Base-by-base conservation (phyloP, 2,888 invertebrate genomes). In the Phaonia tiefii region DNA sequence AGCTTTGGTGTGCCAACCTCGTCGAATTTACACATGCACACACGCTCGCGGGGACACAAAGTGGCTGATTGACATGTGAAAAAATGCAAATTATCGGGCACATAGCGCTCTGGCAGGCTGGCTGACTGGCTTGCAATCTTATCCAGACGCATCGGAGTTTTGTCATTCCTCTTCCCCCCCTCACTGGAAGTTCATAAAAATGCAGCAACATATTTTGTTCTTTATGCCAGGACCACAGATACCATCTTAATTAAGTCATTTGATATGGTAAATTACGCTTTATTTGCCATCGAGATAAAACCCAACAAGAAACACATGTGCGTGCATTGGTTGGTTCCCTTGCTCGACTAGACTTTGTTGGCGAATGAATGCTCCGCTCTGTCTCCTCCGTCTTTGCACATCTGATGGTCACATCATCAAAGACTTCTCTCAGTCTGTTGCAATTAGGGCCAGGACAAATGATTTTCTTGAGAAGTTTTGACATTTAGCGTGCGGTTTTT, bases 41-140 rank as follows among this genome's bases (percentile, higher is more conserved):
- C 31, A 31, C 31, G 8, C 31, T 5, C 31, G 8, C 31, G 8
- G 4, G 8, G 4, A 42, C 49, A 49, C 58, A 31, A 67, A 76
- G 42, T 22, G 82, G 75, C 80, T 83, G 86, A 86, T 83, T 87
- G 87, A 87, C 87, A 87, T 87, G 87, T 87, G 86, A 87, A 87
- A 87, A 86, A 86, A 86, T 86, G 86, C 87, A 86, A 87, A 87
- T 85, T 86, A 58, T 66, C 17, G 26, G 15, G 67, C 13, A n/a
- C 22, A 31, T 20, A 56, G 22, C 17, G 20, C 31, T 17, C 22
- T n/a, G 8, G 31, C 31, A n/a, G 31, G 31, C 31, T 31, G 31
- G 31, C 31, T 31, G 31, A 31, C 31, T 31, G 31, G 1, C 39
- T 60, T 13, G 60, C 60, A 63, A 11, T 54, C 20, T 8, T 42